phyloP scores from a whole-genome alignment of 1,140 invertebrate species.

The Grapholita molesta region DNA sequence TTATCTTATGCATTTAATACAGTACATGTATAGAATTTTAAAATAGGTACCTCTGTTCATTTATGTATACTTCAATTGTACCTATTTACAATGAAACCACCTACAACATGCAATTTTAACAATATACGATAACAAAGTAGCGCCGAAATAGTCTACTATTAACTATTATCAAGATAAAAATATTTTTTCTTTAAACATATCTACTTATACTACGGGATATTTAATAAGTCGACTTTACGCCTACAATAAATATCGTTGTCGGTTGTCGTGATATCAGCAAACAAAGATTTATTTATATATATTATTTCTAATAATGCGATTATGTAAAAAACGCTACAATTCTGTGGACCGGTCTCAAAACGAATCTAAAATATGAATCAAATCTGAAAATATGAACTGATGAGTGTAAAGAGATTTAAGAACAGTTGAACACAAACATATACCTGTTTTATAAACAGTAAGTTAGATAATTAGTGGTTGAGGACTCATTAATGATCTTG shows the following conservation, averaged over 20 bases:
- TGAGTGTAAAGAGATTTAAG: too few species aligned
- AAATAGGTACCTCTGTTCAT: conserved; percentile 42
- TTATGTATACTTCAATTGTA: conserved; percentile 26
- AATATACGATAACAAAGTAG: conserved; percentile 55
- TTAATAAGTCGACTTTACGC: conserved; percentile 9
- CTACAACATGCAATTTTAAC: conserved; percentile 58
- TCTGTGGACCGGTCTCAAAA: background rate
- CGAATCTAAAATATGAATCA: background rate
- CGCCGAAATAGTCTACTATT: conserved; percentile 44
- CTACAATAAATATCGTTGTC: background rate
- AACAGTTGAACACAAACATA: too few species aligned
- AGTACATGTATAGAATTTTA: conserved; percentile 13
- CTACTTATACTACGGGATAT: background rate
- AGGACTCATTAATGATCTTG: too few species aligned
- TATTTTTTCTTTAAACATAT: conserved; percentile 9
- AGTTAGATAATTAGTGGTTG: too few species aligned
- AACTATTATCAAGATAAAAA: conserved; percentile 20
- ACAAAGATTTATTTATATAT: background rate
- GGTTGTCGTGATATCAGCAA: background rate
- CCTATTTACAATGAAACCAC: conserved; percentile 61
- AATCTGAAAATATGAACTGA: too few species aligned
- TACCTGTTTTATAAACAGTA: too few species aligned
- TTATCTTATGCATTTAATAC: conserved; percentile 7
- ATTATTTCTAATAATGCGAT: background rate
- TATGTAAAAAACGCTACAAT: background rate